Percentiles rank a stretch among this genome's conserved stretches.
These are phyloP conservation scores for Burhinus oedicnemus DNA, from an alignment of 2,113 vertebrate species.

Conservation along the genomic window DNA sequence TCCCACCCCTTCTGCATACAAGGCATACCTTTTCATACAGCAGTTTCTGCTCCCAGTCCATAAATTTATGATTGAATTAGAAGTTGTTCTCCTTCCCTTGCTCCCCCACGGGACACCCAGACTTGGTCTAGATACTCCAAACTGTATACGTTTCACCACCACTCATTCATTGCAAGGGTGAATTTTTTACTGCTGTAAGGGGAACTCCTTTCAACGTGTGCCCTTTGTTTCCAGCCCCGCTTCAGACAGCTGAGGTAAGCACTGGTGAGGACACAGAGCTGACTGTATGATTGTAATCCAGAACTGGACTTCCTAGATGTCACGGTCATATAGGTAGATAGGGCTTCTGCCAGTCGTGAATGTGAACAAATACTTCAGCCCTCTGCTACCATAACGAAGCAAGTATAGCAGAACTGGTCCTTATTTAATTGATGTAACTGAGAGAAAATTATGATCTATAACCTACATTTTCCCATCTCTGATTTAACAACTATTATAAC, in stretches of 20 bases:
- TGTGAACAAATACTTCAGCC: background rate
- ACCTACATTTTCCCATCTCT: background rate
- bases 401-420: background rate
- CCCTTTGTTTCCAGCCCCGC: background rate
- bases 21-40: background rate
- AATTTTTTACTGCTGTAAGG: background rate
- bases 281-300: background rate
- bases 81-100: background rate
- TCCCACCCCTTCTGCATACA: background rate
- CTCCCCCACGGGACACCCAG: background rate
- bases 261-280: background rate
- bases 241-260: background rate
- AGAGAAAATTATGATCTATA: background rate
- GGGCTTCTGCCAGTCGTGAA: background rate
- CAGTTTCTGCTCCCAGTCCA: background rate
- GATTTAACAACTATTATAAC: background rate
- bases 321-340: fast-evolving
- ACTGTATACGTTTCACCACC: background rate
- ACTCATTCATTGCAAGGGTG: background rate
- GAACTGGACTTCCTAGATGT: background rate
- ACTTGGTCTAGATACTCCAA: background rate
- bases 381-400: background rate
- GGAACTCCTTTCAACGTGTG: background rate
- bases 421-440: background rate
- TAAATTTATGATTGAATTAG: constrained; percentile 24